Percentiles rank a stretch among this genome's conserved stretches.
Evolutionary conservation across 2,797 vertebrate species (phyloP).

Genomic region (Malurus leucopterus): DNA sequence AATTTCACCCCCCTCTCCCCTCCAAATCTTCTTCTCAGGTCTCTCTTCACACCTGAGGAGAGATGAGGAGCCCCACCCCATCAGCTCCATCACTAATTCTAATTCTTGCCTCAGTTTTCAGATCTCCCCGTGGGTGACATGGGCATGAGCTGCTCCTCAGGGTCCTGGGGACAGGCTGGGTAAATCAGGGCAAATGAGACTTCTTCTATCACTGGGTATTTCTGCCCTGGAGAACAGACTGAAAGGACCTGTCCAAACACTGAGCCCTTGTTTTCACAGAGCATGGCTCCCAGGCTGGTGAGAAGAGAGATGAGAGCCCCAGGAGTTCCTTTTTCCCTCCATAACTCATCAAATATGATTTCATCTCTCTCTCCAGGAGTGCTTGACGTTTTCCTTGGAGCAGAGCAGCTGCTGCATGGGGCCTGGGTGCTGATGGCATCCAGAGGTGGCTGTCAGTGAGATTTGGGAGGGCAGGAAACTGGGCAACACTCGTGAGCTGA

Average conservation of each 20-base stretch:
- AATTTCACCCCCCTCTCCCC: not conserved
- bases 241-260: not conserved
- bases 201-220: not conserved
- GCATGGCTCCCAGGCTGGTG: not conserved
- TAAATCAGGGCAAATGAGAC: not conserved
- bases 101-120: too few species aligned
- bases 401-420: fast-evolving
- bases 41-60: not conserved
- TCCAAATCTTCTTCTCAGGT: fast-evolving
- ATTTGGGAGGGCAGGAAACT: not conserved
- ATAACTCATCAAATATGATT: not conserved
- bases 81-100: not conserved
- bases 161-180: not conserved
- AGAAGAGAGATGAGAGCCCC: not conserved
- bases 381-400: not conserved
- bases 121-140: not conserved
- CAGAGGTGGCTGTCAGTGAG: not conserved
- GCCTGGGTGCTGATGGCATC: not conserved
- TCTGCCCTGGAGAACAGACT: not conserved
- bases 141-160: not conserved
- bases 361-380: not conserved
- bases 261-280: not conserved
- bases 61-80: not conserved
- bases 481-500: not conserved
- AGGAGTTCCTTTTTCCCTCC: not conserved